Base-by-base conservation (phyloP, 2,888 invertebrate genomes). In the Eugnorisma glareosa region DNA sequence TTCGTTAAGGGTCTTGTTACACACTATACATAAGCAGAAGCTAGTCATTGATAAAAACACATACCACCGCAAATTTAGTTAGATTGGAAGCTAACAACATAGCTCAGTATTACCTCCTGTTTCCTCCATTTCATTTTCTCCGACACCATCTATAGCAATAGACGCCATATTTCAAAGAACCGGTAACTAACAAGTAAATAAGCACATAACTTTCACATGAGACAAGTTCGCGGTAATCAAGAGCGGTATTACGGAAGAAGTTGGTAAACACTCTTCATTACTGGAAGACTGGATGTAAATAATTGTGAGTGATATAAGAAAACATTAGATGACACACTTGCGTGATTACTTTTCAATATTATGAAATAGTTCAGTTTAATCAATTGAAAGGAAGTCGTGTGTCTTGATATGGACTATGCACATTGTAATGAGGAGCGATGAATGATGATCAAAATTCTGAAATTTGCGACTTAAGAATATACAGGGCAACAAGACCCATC, bases 181-280 rank as follows among this genome's bases (percentile, higher is more conserved):
- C 63, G 67, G 79, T 73, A 57, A 18, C 18, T 13, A 31, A 13
- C 37, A 2, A 35, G 37, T 37, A 45, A 79, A 45, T 63, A 72
- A 18, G 43, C 64, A 40, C 73, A 79, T 80, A 59, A 66, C 81
- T 80, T 80, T 79, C 79, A 37, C 82, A 59, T 69, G 75, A 51
- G 43, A 18, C 45, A n/a, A 24, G 64, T 57, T 74, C 28, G 28
- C 28, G n/a, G 43, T 77, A n/a, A 71, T 35, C 57, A 48, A 31
- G 51, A 69, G 35, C 35, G 31, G 6, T 79, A 31, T 74, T 45
- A 45, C 68, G 57, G 81, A 69, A 74, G 35, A 0, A 2, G 10
- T 45, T 45, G 10, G 51, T 51, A 35, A 77, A 77, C 35, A 78
- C 6, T 21, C 11, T 40, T 45, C 15, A 15, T 45, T 45, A 5